Evolutionary conservation across 2,888 invertebrate genomes (phyloP), one percentile per base, ranked within the genome.

Genomic region (Philaethria dido): DNA sequence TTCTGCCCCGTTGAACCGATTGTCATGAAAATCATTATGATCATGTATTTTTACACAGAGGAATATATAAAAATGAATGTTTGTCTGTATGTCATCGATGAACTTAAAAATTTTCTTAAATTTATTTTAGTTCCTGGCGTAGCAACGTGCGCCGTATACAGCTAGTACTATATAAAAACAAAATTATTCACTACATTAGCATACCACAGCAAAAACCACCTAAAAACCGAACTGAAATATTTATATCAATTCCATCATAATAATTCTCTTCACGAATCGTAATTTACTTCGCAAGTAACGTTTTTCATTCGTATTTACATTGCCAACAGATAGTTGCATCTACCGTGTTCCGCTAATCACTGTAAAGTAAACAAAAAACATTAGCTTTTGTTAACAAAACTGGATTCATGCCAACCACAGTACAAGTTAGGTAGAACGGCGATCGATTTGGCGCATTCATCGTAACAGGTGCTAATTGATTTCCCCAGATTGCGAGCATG

Each of bases 331-430:
- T 72, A 69, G 68, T 68, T 76, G 72, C 68, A 75, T 74, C 72
- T 75, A 74, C 71, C 63, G 72, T 68, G 73, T 74, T 69, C 71
- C 65, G 71, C 74, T 75, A 75, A 75, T 74, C 72, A 72, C 73
- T 69, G 69, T 70, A 59, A 71, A 69, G 64, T 69, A 73, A 73
- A 75, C 73, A 75, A 76, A 76, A 76, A 74, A 72, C 70, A 69
- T 70, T 71, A 70, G 63, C 71, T 72, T 75, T 75, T 72, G 75
- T 73, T 72, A 72, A 68, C 72, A 60, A 63, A 61, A 54, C 72
- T 76, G 76, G 76, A 74, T 36, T 54, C 22, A 59, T 44, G 75
- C 76, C 76, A 75, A 72, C 72, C 66, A 44, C 68, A 63, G 64
- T 62, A 52, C 39, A 69, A 65, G 64, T 54, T 47, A 69, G 52